Percentiles rank a stretch among this genome's conserved stretches.
Evolutionary conservation across 2,797 vertebrate genomes (phyloP).

Genomic region (Crenichthys baileyi): DNA sequence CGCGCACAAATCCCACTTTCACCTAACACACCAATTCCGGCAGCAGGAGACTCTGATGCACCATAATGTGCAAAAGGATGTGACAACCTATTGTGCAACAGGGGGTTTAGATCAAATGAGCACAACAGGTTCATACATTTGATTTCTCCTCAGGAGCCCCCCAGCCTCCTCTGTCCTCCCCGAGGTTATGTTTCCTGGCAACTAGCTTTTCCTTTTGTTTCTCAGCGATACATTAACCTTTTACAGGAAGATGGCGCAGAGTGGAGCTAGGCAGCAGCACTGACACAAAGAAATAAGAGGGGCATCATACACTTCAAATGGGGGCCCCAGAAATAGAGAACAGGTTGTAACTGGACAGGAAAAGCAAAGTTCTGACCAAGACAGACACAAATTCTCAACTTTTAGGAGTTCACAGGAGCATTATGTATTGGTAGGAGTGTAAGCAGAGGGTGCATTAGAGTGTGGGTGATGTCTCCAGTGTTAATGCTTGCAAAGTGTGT

Average conservation of each 20-base stretch:
- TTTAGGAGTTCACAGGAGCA: background rate
- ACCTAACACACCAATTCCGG: slow-evolving; percentile 7
- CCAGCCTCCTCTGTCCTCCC: slow-evolving; percentile 15
- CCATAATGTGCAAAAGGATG: slow-evolving; percentile 31
- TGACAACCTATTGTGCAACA: slow-evolving; percentile 36
- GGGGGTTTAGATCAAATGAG: slow-evolving; percentile 31
- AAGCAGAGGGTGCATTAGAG: slow-evolving; percentile 19
- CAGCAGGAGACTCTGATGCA: slow-evolving; percentile 11
- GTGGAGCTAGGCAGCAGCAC: slow-evolving; percentile 32
- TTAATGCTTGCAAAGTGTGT: slow-evolving; percentile 53
- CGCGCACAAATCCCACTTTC: slow-evolving; percentile 29
- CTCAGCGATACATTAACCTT: slow-evolving; percentile 12
- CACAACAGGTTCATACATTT: slow-evolving; percentile 46
- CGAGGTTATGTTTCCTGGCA: slow-evolving; percentile 35
- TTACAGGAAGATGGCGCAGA: slow-evolving; percentile 24
- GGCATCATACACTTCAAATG: slow-evolving; percentile 52
- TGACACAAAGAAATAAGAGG: slow-evolving; percentile 34
- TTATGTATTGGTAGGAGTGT: background rate
- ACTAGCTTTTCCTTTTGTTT: slow-evolving; percentile 33
- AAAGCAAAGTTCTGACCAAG: slow-evolving; percentile 16
- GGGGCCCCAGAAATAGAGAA: slow-evolving; percentile 28
- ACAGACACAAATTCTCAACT: slow-evolving; percentile 6
- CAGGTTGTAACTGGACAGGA: slow-evolving; percentile 28
- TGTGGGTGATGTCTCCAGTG: slow-evolving; percentile 21
- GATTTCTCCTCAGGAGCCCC: slow-evolving; percentile 13